A percentile compares a stretch with the other conserved stretches of the same genome.
These are phyloP conservation scores for Agrochola circellaris DNA, from an alignment of 2,888 invertebrate genomes.

Conservation along the genomic window DNA sequence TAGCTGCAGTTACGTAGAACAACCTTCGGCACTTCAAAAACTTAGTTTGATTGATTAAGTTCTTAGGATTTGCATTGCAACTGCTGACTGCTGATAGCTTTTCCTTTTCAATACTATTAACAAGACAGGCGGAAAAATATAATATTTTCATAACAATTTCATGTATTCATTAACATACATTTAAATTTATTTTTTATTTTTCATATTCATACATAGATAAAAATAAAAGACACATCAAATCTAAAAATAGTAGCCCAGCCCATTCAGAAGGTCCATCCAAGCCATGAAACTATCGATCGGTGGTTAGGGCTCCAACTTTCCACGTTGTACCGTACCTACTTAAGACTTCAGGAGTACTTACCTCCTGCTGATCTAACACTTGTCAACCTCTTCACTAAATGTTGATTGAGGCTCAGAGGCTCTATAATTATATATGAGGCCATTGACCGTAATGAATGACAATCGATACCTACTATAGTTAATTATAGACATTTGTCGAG, in stretches of 20 bases:
- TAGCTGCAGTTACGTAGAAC: not conserved
- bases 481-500: constrained; percentile 10
- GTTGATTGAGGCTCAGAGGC: not conserved
- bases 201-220: not conserved
- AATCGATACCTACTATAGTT: not conserved
- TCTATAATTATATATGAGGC: constrained; percentile 8
- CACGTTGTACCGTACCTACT: not conserved
- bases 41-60: not conserved
- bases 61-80: not conserved
- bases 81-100: not conserved
- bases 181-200: not conserved
- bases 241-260: not conserved
- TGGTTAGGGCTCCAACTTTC: not conserved
- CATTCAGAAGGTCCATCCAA: not conserved
- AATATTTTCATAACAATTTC: not conserved
- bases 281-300: not conserved
- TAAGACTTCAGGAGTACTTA: not conserved
- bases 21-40: not conserved
- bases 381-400: not conserved
- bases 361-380: not conserved
- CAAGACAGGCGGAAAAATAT: not conserved
- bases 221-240: not conserved
- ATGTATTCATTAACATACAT: not conserved
- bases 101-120: not conserved
- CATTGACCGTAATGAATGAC: constrained; percentile 2